A percentile compares a stretch with the other conserved stretches of the same genome.
These are phyloP conservation scores for Parochlus steinenii DNA, from an alignment of 2,888 invertebrate genomes.

Conservation along the genomic window DNA sequence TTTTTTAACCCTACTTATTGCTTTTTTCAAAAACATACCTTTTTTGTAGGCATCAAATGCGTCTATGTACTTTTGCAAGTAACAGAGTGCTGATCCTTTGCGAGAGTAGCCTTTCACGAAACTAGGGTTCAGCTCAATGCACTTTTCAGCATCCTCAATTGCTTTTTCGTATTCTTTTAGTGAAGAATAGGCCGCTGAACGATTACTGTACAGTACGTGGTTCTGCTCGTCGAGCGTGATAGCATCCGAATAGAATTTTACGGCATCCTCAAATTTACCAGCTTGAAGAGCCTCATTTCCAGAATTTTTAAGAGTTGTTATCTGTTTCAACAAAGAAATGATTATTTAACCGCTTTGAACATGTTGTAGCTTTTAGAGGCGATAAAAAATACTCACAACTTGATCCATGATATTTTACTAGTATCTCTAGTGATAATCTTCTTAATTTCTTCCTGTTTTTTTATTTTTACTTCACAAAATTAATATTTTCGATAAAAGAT, in stretches of 20 bases:
- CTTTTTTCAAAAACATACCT: conserved; percentile 41
- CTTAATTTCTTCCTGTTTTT: too few relatives aligned
- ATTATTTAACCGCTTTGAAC: too few relatives aligned
- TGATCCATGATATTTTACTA: too few relatives aligned
- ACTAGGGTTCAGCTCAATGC: conserved; percentile 58
- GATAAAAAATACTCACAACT: too few relatives aligned
- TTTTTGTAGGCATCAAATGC: conserved; percentile 60
- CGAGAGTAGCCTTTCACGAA: conserved; percentile 85
- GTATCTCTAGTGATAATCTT: too few relatives aligned
- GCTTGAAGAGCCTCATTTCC: conserved; percentile 71
- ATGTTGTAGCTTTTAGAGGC: too few relatives aligned
- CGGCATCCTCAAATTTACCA: conserved; percentile 62
- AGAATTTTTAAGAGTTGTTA: conserved; percentile 64
- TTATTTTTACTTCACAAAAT: too few relatives aligned
- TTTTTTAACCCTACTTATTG: conserved; percentile 31
- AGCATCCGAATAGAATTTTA: conserved; percentile 64
- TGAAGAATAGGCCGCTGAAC: conserved; percentile 82
- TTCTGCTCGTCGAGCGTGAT: conserved; percentile 62
- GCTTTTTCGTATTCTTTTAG: conserved; percentile 56
- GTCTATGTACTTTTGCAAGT: conserved; percentile 53
- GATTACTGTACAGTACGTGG: conserved; percentile 80
- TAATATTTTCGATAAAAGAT: too few relatives aligned
- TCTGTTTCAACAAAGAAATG: too few relatives aligned
- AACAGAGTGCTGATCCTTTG: conserved; percentile 72
- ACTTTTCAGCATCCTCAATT: conserved; percentile 70